Percentiles rank a stretch among this genome's conserved stretches.
phyloP scores from a whole-genome alignment of 2,797 vertebrate species.

The Channallabes apus region DNA sequence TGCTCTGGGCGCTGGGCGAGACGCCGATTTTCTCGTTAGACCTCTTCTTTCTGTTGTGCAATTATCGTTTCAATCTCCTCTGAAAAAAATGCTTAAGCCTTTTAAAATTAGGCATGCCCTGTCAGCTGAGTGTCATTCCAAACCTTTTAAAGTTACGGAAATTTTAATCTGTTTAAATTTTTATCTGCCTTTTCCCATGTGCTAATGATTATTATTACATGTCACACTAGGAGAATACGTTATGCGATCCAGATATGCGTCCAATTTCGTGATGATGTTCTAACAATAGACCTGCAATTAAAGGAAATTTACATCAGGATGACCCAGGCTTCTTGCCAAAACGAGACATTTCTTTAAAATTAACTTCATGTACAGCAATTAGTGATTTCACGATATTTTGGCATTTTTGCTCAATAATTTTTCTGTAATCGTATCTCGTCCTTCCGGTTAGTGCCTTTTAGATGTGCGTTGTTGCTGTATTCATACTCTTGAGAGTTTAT shows the following conservation, averaged over 20 bases:
- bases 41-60: constrained; percentile 34
- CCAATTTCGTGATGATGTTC: no score
- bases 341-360: not conserved
- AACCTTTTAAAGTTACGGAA: not conserved
- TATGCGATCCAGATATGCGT: not conserved
- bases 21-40: constrained; percentile 50
- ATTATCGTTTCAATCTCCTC: constrained; percentile 32
- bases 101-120: constrained; percentile 11
- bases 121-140: constrained; percentile 13
- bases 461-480: not conserved
- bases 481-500: not conserved
- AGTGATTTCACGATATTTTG: not conserved
- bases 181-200: not conserved
- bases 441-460: no score
- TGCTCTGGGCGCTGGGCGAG: constrained; percentile 40
- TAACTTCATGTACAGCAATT: not conserved
- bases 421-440: not conserved
- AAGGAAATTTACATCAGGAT: not conserved
- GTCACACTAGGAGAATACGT: not conserved
- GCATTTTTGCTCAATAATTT: not conserved
- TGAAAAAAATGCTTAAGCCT: constrained; percentile 31
- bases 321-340: no score
- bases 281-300: not conserved
- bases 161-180: not conserved
- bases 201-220: not conserved